Evolutionary conservation across 2,888 invertebrate species (phyloP).

Genomic region (Linyphia triangularis): DNA sequence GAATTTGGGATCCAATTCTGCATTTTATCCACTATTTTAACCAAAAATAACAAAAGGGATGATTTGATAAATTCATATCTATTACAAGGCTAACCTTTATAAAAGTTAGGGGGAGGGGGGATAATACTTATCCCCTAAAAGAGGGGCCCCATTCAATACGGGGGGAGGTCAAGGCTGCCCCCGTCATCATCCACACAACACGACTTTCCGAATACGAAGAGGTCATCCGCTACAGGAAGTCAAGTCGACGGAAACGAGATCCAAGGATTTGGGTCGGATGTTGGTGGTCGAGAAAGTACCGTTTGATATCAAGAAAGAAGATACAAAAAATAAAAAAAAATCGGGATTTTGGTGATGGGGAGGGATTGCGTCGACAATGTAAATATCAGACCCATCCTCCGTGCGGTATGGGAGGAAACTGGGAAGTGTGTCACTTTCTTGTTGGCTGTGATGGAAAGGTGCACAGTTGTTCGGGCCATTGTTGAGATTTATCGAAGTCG

Average conservation of each 20-base stretch:
- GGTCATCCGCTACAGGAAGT: constrained; percentile 68
- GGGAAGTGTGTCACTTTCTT: constrained; percentile 34
- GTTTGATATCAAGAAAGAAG: not conserved
- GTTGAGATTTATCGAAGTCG: constrained; percentile 32
- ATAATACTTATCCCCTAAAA: too few species aligned
- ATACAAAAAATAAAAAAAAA: not conserved
- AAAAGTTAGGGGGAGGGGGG: too few species aligned
- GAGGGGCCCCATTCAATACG: not conserved
- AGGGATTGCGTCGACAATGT: not conserved
- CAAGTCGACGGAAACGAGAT: constrained; percentile 54
- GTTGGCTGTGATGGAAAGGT: constrained; percentile 20
- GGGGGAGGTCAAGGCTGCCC: constrained; percentile 54
- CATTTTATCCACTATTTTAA: too few species aligned
- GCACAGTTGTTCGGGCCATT: not conserved
- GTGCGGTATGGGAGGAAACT: constrained; percentile 9
- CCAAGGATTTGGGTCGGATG: constrained; percentile 58
- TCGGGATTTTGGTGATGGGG: not conserved
- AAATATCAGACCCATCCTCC: not conserved
- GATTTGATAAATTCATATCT: too few species aligned
- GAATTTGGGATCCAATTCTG: too few species aligned
- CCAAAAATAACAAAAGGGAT: too few species aligned
- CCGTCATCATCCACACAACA: not conserved
- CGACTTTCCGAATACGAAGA: constrained; percentile 9
- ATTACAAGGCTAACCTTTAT: too few species aligned
- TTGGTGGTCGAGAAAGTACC: constrained; percentile 11